A percentile compares a stretch with the other conserved stretches of the same genome.
phyloP scores from a whole-genome alignment of 2,797 vertebrate species.

The Mormyrus hasselquistii region DNA sequence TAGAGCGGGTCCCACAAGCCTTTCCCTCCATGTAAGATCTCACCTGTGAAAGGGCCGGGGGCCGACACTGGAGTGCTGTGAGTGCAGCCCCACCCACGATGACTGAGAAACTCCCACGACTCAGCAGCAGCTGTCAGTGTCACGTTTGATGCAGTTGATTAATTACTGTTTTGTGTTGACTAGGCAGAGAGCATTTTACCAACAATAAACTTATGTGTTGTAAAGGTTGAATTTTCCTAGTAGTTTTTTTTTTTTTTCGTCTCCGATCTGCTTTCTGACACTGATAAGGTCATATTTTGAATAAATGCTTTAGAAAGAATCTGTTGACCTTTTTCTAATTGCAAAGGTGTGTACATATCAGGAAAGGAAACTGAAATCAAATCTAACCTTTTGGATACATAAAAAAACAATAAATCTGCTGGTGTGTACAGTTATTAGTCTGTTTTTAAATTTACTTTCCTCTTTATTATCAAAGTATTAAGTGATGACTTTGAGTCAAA shows the following conservation, averaged over 20 bases:
- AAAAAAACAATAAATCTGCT: neutral
- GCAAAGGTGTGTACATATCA: slow-evolving; percentile 10
- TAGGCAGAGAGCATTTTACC: slow-evolving; percentile 27
- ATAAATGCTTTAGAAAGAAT: slow-evolving; percentile 42
- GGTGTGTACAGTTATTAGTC: neutral
- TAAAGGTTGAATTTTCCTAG: slow-evolving; percentile 58
- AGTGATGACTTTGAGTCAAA: neutral
- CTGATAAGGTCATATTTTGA: slow-evolving; percentile 62
- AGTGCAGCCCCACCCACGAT: neutral
- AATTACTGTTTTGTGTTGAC: slow-evolving; percentile 24
- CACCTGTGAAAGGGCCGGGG: slow-evolving; percentile 14
- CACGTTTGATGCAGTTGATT: slow-evolving; percentile 1
- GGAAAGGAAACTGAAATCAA: slow-evolving; percentile 17
- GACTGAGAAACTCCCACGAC: neutral
- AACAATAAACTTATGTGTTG: slow-evolving; percentile 32
- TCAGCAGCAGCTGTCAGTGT: neutral
- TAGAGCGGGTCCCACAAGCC: neutral
- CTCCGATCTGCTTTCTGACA: slow-evolving; percentile 47
- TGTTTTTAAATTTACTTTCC: neutral
- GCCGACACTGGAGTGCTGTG: neutral
- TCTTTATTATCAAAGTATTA: slow-evolving; percentile 8
- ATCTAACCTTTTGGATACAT: slow-evolving; percentile 20
- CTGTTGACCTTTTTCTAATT: slow-evolving; percentile 43
- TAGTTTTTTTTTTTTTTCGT: slow-evolving; percentile 24
- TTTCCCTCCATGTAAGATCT: neutral